Evolutionary conservation across 35 echinoderm and acorn worm genomes (phyloP), one percentile per base, ranked within the genome.

Genomic region (Stichopus chloronotus): DNA sequence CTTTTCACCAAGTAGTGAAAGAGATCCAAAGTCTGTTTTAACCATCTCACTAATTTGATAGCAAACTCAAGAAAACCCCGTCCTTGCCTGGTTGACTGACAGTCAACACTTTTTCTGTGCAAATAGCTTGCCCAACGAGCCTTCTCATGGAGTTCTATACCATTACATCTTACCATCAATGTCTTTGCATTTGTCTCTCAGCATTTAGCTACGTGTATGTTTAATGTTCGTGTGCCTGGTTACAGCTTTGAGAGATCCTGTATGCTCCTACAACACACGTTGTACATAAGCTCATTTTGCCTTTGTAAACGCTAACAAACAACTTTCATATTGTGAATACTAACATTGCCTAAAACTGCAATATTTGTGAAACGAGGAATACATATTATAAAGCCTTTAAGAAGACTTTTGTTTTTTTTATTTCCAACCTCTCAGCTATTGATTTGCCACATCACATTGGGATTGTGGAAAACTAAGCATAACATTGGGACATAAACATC

Each of bases 241-340:
- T 55, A n/a, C 55, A 20, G 55, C 23, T 56, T 58, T 58, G 9
- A 85, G 57, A 85, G 55, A 85, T 56, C 58, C 56, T 85, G 55
- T 83, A 83, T 83, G 5, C n/a, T 85, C 55, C 56, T 85, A 12
- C 25, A 81, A 12, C 22, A 85, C 22, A 53, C 6, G 24, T 20
- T 85, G 82, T 85, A 85, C 17, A 85, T 85, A 85, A 43, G 56
- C 57, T 85, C 55, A 85, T 85, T 85, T 74, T 16, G 25, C 82
- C 52, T 82, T 85, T 85, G 57, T 85, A 85, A 19, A 58, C 24
- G 82, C 82, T 85, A 85, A 85, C 81, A 84, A 58, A 84, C 17
- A 8, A 85, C 82, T 85, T 85, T 85, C 82, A 85, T 85, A 85
- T 85, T 85, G 82, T 85, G 82, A 85, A 85, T 85, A 85, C 82